These are phyloP conservation scores for Syndactyla subalaris DNA, from an alignment of 2,797 vertebrate species.

Conservation along the genomic window DNA sequence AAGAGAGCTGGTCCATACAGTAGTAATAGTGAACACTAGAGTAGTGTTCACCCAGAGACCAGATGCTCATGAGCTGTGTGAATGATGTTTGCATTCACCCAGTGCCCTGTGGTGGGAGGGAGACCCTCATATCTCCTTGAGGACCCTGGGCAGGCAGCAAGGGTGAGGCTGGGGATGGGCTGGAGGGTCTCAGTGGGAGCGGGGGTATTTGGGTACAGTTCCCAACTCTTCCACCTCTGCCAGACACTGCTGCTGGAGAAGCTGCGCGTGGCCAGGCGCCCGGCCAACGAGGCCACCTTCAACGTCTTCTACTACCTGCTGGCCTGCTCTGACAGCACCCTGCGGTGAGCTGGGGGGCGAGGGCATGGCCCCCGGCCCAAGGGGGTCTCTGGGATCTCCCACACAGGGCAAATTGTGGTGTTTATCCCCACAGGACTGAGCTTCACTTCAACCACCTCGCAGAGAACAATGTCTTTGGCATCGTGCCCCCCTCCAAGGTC, in stretches of 20 bases:
- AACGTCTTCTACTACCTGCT: slow-evolving; percentile 95
- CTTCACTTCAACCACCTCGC: slow-evolving; percentile 95
- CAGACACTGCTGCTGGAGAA: slow-evolving; percentile 97
- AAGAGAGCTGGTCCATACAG: accelerated
- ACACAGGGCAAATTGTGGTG: accelerated
- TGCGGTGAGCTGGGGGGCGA: slow-evolving; percentile 79
- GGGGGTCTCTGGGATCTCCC: not conserved
- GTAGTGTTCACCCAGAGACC: not conserved
- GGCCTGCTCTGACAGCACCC: slow-evolving; percentile 87
- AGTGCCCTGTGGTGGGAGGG: accelerated
- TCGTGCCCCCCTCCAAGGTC: slow-evolving; percentile 87
- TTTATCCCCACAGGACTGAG: slow-evolving; percentile 85
- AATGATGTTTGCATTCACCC: not conserved
- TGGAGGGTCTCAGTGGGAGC: accelerated
- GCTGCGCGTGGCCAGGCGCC: slow-evolving; percentile 87
- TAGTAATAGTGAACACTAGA: too few species aligned
- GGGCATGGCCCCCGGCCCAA: accelerated
- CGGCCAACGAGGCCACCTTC: slow-evolving; percentile 88
- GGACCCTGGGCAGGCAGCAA: not conserved
- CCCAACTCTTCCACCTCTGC: not conserved
- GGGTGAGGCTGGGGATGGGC: not conserved
- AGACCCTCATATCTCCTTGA: accelerated
- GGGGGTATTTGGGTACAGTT: accelerated
- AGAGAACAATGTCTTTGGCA: slow-evolving; percentile 92
- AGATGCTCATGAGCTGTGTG: not conserved